Evolutionary conservation across 2,797 vertebrate species (phyloP).

Genomic region (Ptychobarbus kaznakovi): DNA sequence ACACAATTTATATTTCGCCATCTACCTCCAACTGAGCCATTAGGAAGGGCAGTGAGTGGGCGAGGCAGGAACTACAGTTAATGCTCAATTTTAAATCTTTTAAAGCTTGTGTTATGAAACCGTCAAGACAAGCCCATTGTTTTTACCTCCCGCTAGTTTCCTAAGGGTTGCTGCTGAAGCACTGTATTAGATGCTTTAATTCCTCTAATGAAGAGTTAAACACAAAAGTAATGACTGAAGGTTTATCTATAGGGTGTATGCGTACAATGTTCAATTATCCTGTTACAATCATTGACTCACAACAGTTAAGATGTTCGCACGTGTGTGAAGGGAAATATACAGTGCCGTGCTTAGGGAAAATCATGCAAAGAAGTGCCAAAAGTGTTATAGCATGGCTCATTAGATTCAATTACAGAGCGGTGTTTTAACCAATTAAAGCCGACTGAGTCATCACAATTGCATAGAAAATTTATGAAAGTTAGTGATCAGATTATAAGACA

Average conservation of each 20-base stretch:
- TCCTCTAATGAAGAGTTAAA: constrained; percentile 47
- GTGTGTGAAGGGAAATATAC: neutral
- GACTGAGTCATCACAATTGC: constrained; percentile 51
- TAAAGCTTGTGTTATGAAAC: constrained; percentile 53
- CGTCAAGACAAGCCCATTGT: constrained; percentile 43
- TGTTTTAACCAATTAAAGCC: constrained; percentile 56
- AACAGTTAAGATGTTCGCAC: neutral
- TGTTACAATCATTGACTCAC: constrained; percentile 22
- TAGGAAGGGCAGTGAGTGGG: constrained; percentile 55
- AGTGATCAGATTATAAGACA: constrained; percentile 36
- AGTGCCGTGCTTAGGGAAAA: neutral
- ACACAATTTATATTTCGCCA: constrained; percentile 49
- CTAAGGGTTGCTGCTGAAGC: constrained; percentile 37
- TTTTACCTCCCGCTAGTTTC: constrained; percentile 34
- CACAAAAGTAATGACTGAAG: constrained; percentile 32
- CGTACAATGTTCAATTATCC: constrained; percentile 9
- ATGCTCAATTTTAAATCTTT: constrained; percentile 58
- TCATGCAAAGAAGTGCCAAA: constrained; percentile 50
- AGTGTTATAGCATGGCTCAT: constrained; percentile 54
- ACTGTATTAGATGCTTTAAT: constrained; percentile 43
- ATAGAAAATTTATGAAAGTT: constrained; percentile 47
- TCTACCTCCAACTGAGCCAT: constrained; percentile 55
- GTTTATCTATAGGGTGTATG: neutral
- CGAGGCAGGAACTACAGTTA: constrained; percentile 50
- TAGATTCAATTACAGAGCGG: constrained; percentile 59